Evolutionary conservation across 2,888 invertebrate species (phyloP).

Genomic region (Caenorhabditis imperialis): DNA sequence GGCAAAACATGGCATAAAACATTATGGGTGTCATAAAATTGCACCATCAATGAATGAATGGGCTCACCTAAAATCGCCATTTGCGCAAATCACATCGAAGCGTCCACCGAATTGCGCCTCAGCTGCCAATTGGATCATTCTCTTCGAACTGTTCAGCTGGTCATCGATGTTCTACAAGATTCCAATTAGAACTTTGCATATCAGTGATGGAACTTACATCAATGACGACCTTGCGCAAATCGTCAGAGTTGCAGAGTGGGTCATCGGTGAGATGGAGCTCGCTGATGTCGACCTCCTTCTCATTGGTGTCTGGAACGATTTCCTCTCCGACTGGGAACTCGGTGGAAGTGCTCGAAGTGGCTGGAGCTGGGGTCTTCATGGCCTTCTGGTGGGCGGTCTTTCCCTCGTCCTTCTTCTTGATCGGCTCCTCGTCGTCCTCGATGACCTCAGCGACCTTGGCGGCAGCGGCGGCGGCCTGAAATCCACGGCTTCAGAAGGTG

Average conservation of each 20-base stretch:
- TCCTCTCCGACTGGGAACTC: slow-evolving; percentile 56
- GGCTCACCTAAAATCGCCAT: slow-evolving; percentile 71
- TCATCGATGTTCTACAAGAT: slow-evolving; percentile 72
- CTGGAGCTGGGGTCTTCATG: slow-evolving; percentile 17
- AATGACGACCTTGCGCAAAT: slow-evolving; percentile 71
- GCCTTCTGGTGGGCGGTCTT: slow-evolving; percentile 38
- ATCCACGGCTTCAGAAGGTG: not conserved
- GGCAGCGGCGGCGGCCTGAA: slow-evolving; percentile 57
- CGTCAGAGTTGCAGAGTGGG: slow-evolving; percentile 76
- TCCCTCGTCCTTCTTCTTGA: slow-evolving; percentile 45
- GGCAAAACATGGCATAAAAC: slow-evolving; percentile 2
- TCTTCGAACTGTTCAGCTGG: slow-evolving; percentile 75
- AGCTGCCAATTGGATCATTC: slow-evolving; percentile 75
- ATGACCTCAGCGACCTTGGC: slow-evolving; percentile 62
- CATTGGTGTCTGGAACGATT: slow-evolving; percentile 49
- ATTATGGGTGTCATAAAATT: slow-evolving; percentile 28
- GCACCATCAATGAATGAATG: slow-evolving; percentile 4
- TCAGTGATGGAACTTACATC: slow-evolving; percentile 59
- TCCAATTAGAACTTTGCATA: not conserved
- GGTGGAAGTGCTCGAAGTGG: slow-evolving; percentile 26
- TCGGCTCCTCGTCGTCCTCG: slow-evolving; percentile 51
- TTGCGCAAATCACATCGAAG: slow-evolving; percentile 73
- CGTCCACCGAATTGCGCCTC: slow-evolving; percentile 77
- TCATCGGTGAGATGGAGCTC: slow-evolving; percentile 74
- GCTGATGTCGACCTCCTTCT: slow-evolving; percentile 65